Conservation (phyloP, 2,113 vertebrate species). For the Deroptyus accipitrinus region DNA sequence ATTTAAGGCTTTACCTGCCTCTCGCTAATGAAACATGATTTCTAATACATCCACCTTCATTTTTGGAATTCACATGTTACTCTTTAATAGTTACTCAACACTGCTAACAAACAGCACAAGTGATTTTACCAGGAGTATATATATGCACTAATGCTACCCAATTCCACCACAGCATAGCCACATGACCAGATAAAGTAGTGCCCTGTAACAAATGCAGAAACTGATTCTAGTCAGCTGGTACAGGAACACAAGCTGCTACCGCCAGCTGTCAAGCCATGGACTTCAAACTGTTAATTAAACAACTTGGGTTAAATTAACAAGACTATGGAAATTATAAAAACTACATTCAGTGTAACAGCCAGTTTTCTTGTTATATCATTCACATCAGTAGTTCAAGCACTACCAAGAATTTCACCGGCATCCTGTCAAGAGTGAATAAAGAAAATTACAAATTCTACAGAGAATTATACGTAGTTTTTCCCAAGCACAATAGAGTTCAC, state of each 20-base stretch:
- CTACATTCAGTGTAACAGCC: background rate
- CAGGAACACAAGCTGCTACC: background rate
- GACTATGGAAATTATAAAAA: background rate
- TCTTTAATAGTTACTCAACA: background rate
- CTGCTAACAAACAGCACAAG: background rate
- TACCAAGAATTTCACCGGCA: background rate
- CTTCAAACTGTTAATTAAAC: background rate
- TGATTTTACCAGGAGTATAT: background rate
- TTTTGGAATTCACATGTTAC: background rate
- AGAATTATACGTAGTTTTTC: background rate
- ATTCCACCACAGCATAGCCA: background rate
- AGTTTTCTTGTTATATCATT: background rate
- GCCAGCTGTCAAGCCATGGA: background rate
- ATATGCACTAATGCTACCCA: background rate
- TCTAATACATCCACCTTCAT: background rate
- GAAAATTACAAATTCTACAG: background rate
- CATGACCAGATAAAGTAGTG: background rate
- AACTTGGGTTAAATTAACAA: background rate
- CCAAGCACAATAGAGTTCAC: background rate
- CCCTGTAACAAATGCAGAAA: background rate
- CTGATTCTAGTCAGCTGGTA: background rate
- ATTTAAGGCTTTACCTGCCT: background rate
- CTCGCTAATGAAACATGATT: background rate
- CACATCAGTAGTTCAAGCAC: background rate
- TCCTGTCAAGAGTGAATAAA: background rate